These are phyloP conservation scores for Aleiodes sp. DNA, from an alignment of 1,140 invertebrate genomes.

Conservation along the genomic window DNA sequence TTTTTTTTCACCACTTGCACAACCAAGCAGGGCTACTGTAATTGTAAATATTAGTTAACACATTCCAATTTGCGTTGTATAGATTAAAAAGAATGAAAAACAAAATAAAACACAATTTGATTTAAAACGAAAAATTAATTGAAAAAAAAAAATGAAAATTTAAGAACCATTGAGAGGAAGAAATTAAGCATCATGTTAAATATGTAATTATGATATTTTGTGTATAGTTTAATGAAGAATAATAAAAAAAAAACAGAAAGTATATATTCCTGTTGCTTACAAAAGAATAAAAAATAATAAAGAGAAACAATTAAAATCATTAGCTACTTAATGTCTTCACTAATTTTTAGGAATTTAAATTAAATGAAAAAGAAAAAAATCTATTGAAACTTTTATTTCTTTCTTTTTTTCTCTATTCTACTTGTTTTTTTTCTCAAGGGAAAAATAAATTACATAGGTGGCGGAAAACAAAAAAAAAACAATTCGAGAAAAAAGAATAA, in stretches of 20 bases:
- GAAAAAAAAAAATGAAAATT: not conserved
- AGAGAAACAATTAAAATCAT: conserved; percentile 37
- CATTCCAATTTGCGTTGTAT: conserved; percentile 66
- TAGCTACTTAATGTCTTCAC: conserved; percentile 62
- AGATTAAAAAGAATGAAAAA: conserved; percentile 43
- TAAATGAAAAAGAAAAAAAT: conserved; percentile 40
- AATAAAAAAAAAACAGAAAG: conserved; percentile 52
- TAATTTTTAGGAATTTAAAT: conserved; percentile 50
- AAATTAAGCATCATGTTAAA: conserved; percentile 56
- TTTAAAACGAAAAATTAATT: not conserved
- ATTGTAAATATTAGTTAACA: conserved; percentile 66
- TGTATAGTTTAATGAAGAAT: conserved; percentile 62
- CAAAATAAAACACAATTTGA: conserved; percentile 4
- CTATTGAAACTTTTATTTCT: conserved; percentile 33
- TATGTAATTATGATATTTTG: conserved; percentile 66
- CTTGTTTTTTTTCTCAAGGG: conserved; percentile 18
- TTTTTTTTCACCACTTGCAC: conserved; percentile 59
- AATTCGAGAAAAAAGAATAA: not conserved
- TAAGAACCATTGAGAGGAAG: conserved; percentile 12
- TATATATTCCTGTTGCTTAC: conserved; percentile 56
- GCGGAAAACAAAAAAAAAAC: conserved; percentile 18
- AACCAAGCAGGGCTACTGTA: conserved; percentile 61
- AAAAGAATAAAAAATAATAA: conserved; percentile 9
- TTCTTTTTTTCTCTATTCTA: conserved; percentile 4
- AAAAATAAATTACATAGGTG: conserved; percentile 12